These are phyloP conservation scores for Bellardia bayeri DNA, from an alignment of 2,888 invertebrate genomes.

Conservation along the genomic window DNA sequence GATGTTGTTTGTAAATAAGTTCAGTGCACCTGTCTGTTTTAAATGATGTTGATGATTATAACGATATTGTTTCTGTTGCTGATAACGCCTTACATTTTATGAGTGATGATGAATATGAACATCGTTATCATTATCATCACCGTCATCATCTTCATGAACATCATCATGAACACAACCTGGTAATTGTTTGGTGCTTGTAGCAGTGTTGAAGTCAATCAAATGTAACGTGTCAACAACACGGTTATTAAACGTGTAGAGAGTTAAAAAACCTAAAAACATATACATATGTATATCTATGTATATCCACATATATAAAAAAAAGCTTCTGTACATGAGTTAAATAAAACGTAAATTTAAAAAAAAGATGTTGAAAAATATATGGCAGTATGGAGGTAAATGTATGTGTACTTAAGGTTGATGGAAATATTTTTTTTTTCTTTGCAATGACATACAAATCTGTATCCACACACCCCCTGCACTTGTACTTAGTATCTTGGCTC, in stretches of 20 bases:
- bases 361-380: not conserved
- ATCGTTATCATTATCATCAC: slow-evolving; percentile 17
- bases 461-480: not conserved
- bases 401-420: not conserved
- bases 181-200: slow-evolving; percentile 54
- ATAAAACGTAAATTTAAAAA: slow-evolving; percentile 45
- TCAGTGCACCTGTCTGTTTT: slow-evolving; percentile 70
- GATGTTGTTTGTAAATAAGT: slow-evolving; percentile 64
- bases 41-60: slow-evolving; percentile 45
- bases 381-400: not conserved
- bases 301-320: not conserved
- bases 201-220: slow-evolving; percentile 69
- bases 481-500: slow-evolving; percentile 17
- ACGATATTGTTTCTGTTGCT: slow-evolving; percentile 30
- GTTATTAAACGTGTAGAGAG: slow-evolving; percentile 66
- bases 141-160: slow-evolving; percentile 7
- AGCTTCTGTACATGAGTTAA: slow-evolving; percentile 34
- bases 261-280: slow-evolving; percentile 8
- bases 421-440: not conserved
- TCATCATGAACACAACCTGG: slow-evolving; percentile 40
- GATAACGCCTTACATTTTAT: slow-evolving; percentile 33
- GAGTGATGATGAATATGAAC: slow-evolving; percentile 30
- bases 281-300: not conserved
- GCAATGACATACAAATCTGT: not conserved
- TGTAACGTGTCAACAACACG: slow-evolving; percentile 71